A percentile compares a stretch with the other conserved stretches of the same genome.
phyloP scores from a whole-genome alignment of 2,113 vertebrate species.

The Pholis gunnellus region DNA sequence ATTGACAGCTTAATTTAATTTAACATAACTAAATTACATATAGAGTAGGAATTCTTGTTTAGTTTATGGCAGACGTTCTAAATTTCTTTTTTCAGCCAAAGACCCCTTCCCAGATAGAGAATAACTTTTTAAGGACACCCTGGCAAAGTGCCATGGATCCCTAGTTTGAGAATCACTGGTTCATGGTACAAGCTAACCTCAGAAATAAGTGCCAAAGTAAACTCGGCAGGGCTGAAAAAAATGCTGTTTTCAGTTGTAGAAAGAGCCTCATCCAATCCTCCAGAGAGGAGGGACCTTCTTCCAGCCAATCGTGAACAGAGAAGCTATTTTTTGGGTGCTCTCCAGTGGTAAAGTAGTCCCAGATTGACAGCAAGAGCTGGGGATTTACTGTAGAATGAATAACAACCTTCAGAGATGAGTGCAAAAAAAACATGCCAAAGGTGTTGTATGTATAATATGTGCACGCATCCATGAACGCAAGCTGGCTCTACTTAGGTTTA shows the following conservation, averaged over 20 bases:
- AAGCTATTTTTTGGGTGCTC: conserved; percentile 52
- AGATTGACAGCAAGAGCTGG: conserved; percentile 54
- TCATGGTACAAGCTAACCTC: background rate
- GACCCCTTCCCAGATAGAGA: background rate
- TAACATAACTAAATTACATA: background rate
- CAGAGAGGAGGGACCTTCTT: conserved; percentile 57
- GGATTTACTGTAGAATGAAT: conserved; percentile 26
- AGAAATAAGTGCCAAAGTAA: conserved; percentile 41
- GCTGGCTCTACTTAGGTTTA: background rate
- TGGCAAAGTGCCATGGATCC: background rate
- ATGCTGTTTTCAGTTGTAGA: conserved; percentile 29
- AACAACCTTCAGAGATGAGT: conserved; percentile 3
- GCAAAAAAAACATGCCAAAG: background rate
- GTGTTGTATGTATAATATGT: conserved; percentile 1
- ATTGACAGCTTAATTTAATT: conserved; percentile 8
- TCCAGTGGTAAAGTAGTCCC: conserved; percentile 64
- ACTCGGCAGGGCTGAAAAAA: conserved; percentile 21
- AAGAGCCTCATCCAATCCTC: conserved; percentile 8
- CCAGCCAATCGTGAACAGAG: conserved; percentile 60
- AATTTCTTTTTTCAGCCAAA: background rate
- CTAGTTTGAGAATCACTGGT: background rate
- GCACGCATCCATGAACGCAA: background rate
- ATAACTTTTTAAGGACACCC: background rate
- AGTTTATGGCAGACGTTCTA: background rate
- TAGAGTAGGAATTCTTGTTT: background rate